Base-by-base conservation (phyloP, 1,140 invertebrate species). In the Pachyrhynchus sulphureomaculatus region DNA sequence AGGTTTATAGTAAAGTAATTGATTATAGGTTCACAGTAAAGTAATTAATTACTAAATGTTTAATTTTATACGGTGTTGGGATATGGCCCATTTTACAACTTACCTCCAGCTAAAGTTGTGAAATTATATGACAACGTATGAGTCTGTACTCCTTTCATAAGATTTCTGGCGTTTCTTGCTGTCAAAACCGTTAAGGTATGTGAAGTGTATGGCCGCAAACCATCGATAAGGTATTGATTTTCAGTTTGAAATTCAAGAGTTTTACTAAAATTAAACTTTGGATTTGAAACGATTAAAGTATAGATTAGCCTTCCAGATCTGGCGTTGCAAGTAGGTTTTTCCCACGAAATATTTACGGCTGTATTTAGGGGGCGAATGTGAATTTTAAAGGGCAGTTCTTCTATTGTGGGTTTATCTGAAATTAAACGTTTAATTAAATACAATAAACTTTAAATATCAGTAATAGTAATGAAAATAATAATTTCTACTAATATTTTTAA, bases 61-160 rank as follows among this genome's bases (percentile, higher is more conserved):
- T n/a, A n/a, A n/a, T n/a, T n/a, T n/a, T n/a, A n/a, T n/a, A n/a
- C n/a, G n/a, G n/a, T n/a, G n/a, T n/a, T n/a, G n/a, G n/a, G n/a
- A n/a, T n/a, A n/a, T n/a, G n/a, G n/a, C n/a, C n/a, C n/a, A n/a
- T 24, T 10, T 20, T 42, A 9, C 12, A 32, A 47, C 58, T 58
- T 51, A 69, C 68, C 55, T 59, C 68, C 70, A 12, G 70, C 47
- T 42, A 66, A 44, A 5, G 70, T 71, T 8, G 44, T 62, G 45
- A 71, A 70, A 37, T 58, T 37, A 17, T 61, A 54, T 0, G 17
- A 34, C 5, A 61, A 53, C 5, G 12, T 59, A 4, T 44, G 13
- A n/a, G n/a, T n/a, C 13, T 64, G 49, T 8, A 36, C 34, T 4
- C 52, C 39, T 17, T 52, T 64, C 17, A 29, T 24, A 15, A 66